Conservation (phyloP, 2,888 invertebrate species). For the Steinernema hermaphroditum region DNA sequence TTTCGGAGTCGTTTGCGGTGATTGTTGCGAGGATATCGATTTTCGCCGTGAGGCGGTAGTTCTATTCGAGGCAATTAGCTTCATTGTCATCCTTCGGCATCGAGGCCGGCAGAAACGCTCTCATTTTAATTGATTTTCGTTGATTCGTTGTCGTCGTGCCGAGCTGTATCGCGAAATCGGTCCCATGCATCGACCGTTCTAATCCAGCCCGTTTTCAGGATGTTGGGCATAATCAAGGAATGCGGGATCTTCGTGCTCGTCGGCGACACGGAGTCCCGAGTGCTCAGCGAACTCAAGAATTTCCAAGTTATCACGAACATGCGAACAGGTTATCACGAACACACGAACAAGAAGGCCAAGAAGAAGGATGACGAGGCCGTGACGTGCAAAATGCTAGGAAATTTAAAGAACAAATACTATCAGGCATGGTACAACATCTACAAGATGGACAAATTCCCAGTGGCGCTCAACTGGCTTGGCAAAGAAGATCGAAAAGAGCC, state of each 20-base stretch:
- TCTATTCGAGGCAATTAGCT: too few species aligned
- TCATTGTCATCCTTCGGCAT: too few species aligned
- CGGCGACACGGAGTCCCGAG: background rate
- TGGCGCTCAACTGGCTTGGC: background rate
- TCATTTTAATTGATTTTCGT: too few species aligned
- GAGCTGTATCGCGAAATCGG: too few species aligned
- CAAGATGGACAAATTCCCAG: background rate
- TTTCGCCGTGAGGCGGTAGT: too few species aligned
- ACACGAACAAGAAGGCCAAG: background rate
- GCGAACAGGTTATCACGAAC: background rate
- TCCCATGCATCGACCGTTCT: too few species aligned
- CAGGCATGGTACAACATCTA: background rate
- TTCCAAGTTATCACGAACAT: background rate
- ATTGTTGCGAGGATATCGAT: too few species aligned
- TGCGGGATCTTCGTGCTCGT: conserved; percentile 7
- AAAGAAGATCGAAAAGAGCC: background rate
- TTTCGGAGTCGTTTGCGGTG: too few species aligned
- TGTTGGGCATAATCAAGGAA: background rate
- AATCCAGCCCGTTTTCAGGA: background rate
- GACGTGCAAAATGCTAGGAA: background rate
- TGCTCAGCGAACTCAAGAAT: background rate
- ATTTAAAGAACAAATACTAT: background rate
- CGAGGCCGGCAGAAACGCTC: too few species aligned
- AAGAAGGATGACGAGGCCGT: background rate
- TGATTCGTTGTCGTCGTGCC: too few species aligned